Conservation (phyloP, 2,797 vertebrate species). For the Crenichthys baileyi region DNA sequence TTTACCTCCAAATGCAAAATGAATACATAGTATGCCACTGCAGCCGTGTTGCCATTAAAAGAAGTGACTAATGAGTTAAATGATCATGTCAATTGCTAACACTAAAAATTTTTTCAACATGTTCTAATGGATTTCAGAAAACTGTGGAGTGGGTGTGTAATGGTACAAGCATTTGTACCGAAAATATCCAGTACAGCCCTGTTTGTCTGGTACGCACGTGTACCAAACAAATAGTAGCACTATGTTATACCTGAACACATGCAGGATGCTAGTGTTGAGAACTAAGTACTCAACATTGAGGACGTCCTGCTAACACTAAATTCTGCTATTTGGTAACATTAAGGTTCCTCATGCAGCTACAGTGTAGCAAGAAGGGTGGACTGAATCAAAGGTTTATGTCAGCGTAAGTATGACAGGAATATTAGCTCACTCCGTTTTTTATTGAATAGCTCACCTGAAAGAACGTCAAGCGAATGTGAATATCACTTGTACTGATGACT, state of each 20-base stretch:
- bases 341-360: neutral
- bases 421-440: no score
- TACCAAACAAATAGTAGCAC: neutral
- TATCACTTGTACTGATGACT: no score
- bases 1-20: slow-evolving; percentile 7
- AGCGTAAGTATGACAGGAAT: no score
- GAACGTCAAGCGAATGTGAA: no score
- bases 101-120: neutral
- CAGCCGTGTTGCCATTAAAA: neutral
- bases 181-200: neutral
- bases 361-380: neutral
- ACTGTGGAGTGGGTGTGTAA: neutral
- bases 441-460: no score
- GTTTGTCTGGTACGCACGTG: neutral
- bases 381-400: no score
- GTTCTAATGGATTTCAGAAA: slow-evolving; percentile 6
- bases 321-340: neutral
- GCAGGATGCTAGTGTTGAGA: neutral
- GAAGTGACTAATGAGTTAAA: neutral
- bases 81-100: neutral
- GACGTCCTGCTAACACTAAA: neutral
- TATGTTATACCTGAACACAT: neutral
- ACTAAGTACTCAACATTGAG: neutral
- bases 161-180: neutral
- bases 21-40: neutral